Base-by-base conservation (phyloP, 2,797 vertebrate species). In the Alca torda region DNA sequence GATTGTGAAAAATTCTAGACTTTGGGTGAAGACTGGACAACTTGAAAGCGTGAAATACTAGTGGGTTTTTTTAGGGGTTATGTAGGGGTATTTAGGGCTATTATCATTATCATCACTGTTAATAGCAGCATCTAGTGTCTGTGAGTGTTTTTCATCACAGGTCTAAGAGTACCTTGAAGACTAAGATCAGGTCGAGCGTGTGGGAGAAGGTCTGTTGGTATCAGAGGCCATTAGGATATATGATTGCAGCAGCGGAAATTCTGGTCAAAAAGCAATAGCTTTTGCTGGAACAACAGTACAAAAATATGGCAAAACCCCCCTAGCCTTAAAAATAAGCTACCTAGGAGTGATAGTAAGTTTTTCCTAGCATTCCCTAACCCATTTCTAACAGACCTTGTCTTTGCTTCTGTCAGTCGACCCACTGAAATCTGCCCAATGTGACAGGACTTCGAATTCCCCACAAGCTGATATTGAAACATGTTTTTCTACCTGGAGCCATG, bases 101-200 rank as follows among this genome's bases (percentile, higher is more conserved):
- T 61, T 67, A 6, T 54, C 60, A 28, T 51, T 33, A 9, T 69
- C 3, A 46, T 70, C 18, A 13, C 13, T 16, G 5, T 50, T 76
- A 83, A 23, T 2, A 61, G 51, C 75, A 89, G 59, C 18, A 73
- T 59, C 41, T 89, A 19, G 13, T 87, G 46, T 48, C 56, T 56
- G 26, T 30, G 61, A 9, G 30, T n/a, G 43, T 25, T 80, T 85
- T n/a, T 83, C 80, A n/a, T 60, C 53, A 16, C 41, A n/a, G 46
- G 37, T 67, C 45, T 57, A 39, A 65, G 54, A 51, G 50, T 26
- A n/a, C 7, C 45, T 60, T 51, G 43, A 78, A 35, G 56, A 25
- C 13, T 35, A 43, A 0, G 0, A 10, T 23, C 28, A 65, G 33
- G 31, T 41, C 13, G 76, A 16, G 35, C 0, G 1, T 16, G 50